phyloP scores from a whole-genome alignment of 2,888 invertebrate genomes.

The Drosophila longiperda region DNA sequence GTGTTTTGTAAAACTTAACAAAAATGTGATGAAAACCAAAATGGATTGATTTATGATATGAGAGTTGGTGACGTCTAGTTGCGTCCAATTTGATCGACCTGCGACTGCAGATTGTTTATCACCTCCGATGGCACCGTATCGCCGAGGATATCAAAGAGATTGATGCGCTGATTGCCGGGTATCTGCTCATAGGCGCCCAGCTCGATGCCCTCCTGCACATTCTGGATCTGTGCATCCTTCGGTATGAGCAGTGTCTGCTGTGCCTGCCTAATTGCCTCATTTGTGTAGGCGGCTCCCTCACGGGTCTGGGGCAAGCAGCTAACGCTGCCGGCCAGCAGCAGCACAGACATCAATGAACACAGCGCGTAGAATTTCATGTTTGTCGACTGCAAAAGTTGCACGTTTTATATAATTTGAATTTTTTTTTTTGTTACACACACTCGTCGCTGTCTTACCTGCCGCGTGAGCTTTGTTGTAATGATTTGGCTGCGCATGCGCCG shows the following conservation, averaged over 20 bases:
- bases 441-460: constrained; percentile 75
- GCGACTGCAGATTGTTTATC: constrained; percentile 93
- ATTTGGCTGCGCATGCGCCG: constrained; percentile 69
- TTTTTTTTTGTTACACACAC: constrained; percentile 15
- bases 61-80: constrained; percentile 83
- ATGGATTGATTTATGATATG: constrained; percentile 39
- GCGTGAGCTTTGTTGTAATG: constrained; percentile 78
- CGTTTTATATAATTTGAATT: constrained; percentile 17
- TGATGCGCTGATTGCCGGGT: constrained; percentile 93
- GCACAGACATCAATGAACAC: constrained; percentile 71
- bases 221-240: constrained; percentile 94
- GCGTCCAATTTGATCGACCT: constrained; percentile 93
- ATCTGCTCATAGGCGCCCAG: constrained; percentile 94
- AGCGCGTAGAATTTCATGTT: constrained; percentile 69
- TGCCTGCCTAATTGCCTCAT: constrained; percentile 94
- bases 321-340: constrained; percentile 56
- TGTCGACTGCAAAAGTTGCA: constrained; percentile 43
- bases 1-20: constrained; percentile 62
- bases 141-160: constrained; percentile 93
- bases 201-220: constrained; percentile 94
- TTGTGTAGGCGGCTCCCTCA: constrained; percentile 93
- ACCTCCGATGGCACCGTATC: constrained; percentile 95
- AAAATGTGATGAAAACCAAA: constrained; percentile 54
- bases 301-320: constrained; percentile 87
- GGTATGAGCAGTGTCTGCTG: constrained; percentile 94